A percentile compares a stretch with the other conserved stretches of the same genome.
These are phyloP conservation scores for Gila robusta DNA, from an alignment of 2,797 vertebrate genomes.

Conservation along the genomic window DNA sequence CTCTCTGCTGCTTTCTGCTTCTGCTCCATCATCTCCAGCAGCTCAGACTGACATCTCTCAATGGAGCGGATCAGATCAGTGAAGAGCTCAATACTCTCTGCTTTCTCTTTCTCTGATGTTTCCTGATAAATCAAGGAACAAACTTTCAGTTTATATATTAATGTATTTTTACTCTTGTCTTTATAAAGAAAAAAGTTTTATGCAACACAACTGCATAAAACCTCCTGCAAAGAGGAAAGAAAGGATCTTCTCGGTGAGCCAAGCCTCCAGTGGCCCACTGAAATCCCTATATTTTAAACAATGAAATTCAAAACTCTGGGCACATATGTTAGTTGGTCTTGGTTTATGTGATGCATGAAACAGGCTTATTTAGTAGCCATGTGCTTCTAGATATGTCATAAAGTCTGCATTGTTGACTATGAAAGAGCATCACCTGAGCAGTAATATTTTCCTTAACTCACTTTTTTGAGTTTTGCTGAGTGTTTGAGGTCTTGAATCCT, in stretches of 20 bases:
- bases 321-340: neutral
- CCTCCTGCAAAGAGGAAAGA: neutral
- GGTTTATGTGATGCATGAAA: neutral
- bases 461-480: slow-evolving; percentile 2
- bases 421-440: neutral
- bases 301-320: neutral
- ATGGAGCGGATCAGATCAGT: slow-evolving; percentile 48
- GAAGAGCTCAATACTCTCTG: slow-evolving; percentile 37
- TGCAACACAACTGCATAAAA: neutral
- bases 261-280: neutral
- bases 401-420: neutral
- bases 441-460: slow-evolving; percentile 8
- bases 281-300: neutral
- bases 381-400: neutral
- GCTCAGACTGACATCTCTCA: slow-evolving; percentile 53
- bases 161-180: too few species aligned
- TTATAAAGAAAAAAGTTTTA: too few species aligned
- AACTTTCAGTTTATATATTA: too few species aligned
- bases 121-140: slow-evolving; percentile 1
- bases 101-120: slow-evolving; percentile 41
- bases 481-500: slow-evolving; percentile 9
- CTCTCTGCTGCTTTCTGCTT: slow-evolving; percentile 49
- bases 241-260: neutral
- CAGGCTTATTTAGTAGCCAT: neutral
- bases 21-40: slow-evolving; percentile 44